Conservation (phyloP, 2,113 vertebrate species). For the Pontoporia blainvillei region DNA sequence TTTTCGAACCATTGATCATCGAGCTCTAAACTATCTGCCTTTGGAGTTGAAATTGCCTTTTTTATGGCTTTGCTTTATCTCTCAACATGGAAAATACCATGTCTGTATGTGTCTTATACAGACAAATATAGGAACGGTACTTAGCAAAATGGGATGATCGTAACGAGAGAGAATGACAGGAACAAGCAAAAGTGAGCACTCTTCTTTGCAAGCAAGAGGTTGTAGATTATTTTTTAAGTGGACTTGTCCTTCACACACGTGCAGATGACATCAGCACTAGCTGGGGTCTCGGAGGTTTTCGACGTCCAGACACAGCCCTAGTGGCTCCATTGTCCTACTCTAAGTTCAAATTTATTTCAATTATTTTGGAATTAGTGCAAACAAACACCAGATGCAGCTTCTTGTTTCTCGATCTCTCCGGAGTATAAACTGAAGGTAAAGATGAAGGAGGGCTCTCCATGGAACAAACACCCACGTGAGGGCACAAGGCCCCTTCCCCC, state of each 20-base stretch:
- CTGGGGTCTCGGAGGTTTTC: neutral
- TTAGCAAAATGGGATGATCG: neutral
- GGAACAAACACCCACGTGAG: constrained; percentile 39
- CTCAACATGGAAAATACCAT: neutral
- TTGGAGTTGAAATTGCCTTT: neutral
- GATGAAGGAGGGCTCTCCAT: constrained; percentile 34
- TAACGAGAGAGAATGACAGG: neutral
- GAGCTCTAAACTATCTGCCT: neutral
- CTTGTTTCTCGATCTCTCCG: constrained; percentile 52
- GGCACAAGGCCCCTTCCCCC: neutral
- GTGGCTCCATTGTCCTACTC: constrained; percentile 12
- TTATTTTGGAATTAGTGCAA: constrained; percentile 66
- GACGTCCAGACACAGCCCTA: rapidly evolving
- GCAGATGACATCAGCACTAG: neutral
- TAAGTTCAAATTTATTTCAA: constrained; percentile 49
- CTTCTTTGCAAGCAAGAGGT: neutral
- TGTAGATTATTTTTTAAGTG: neutral
- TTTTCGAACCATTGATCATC: neutral
- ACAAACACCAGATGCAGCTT: constrained; percentile 68
- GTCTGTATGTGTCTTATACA: neutral
- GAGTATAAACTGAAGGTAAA: constrained; percentile 64
- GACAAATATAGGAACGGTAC: neutral
- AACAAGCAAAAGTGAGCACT: neutral
- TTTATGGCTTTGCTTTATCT: neutral
- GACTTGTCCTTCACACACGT: neutral